Conservation (phyloP, 2,797 vertebrate species). For the Botia kubotai region DNA sequence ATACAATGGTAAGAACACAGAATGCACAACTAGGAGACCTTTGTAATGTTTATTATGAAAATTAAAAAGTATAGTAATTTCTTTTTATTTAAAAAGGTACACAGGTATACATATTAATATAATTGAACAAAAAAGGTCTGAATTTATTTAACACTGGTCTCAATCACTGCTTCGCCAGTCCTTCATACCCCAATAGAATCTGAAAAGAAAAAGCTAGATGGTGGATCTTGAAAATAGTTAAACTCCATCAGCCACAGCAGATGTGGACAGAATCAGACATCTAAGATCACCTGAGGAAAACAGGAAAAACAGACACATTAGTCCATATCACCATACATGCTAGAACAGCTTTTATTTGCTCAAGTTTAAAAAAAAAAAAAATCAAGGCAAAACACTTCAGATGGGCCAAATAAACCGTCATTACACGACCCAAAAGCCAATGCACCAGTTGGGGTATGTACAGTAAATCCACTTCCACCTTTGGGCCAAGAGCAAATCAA, state of each 20-base stretch:
- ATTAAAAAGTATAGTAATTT: too few species aligned
- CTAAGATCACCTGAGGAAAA: slow-evolving; percentile 19
- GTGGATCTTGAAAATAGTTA: slow-evolving; percentile 12
- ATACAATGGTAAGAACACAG: too few species aligned
- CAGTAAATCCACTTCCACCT: slow-evolving; percentile 8
- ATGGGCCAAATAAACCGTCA: slow-evolving; percentile 11
- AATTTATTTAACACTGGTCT: background rate
- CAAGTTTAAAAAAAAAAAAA: background rate
- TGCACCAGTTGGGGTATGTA: slow-evolving; percentile 2
- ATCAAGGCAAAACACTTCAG: background rate
- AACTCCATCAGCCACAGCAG: slow-evolving; percentile 49
- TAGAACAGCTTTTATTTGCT: background rate
- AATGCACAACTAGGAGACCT: too few species aligned
- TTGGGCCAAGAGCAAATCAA: slow-evolving; percentile 5
- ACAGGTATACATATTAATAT: background rate
- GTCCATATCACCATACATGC: background rate
- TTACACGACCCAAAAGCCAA: slow-evolving; percentile 14
- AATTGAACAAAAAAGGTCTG: background rate
- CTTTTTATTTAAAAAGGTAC: background rate
- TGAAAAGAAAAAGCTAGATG: background rate
- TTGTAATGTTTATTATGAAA: too few species aligned
- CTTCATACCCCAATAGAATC: background rate
- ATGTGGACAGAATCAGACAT: slow-evolving; percentile 39
- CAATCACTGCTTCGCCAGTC: background rate
- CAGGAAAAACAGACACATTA: background rate